These are phyloP conservation scores for Protonemura montana DNA, from an alignment of 2,888 invertebrate species.

Conservation along the genomic window DNA sequence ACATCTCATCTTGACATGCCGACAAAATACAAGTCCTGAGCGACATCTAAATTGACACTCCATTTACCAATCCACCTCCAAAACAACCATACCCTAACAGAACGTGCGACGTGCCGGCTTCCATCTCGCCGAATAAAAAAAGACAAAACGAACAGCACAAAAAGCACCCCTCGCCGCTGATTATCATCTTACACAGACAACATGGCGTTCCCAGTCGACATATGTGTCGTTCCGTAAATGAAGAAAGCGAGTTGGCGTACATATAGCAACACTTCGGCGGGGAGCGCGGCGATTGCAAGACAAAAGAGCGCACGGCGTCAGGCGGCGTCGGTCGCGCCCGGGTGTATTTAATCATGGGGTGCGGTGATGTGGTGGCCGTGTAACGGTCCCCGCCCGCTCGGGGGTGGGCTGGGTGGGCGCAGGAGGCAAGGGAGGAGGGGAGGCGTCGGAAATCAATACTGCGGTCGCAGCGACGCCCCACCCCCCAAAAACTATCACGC, in stretches of 20 bases:
- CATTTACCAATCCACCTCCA: no score
- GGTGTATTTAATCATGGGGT: constrained; percentile 31
- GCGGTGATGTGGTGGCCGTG: not conserved
- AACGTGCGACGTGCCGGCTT: not conserved
- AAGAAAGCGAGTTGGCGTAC: not conserved
- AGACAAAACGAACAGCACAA: not conserved
- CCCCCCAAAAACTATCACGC: not conserved
- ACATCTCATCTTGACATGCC: not conserved
- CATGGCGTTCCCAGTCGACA: not conserved
- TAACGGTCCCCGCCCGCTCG: not conserved
- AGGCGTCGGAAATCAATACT: constrained; percentile 51
- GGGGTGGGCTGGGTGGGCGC: not conserved
- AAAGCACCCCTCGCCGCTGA: not conserved
- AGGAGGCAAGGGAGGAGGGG: constrained; percentile 32
- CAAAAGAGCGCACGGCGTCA: not conserved
- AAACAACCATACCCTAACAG: not conserved
- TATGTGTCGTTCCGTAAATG: not conserved
- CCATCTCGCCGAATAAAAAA: not conserved
- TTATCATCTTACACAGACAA: not conserved
- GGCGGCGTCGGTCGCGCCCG: not conserved
- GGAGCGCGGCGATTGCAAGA: not conserved
- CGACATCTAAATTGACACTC: not conserved
- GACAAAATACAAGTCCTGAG: not conserved
- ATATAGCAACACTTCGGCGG: no score
- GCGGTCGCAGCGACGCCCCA: constrained; percentile 48